Base-by-base conservation (phyloP, 2,113 vertebrate species). In the Lipophrys pholis region DNA sequence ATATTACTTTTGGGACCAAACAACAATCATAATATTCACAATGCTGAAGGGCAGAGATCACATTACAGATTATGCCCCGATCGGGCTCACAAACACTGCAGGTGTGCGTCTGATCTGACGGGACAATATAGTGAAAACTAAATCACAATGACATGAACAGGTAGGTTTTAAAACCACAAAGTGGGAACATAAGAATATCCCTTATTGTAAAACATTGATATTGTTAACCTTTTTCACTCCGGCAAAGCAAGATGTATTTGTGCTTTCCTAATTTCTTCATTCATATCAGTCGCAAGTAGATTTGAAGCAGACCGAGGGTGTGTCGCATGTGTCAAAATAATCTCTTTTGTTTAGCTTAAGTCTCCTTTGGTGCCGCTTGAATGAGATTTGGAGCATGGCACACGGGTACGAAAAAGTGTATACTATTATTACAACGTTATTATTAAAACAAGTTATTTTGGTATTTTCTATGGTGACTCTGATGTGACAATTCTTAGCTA, bases 1-100 rank as follows among this genome's bases (percentile, higher is more conserved):
- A 84, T 81, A 83, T 80, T 79, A 91, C 78, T 81, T 79, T 68
- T 30, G 69, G 56, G 82, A 87, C 84, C 57, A 84, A 78, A 87
- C 86, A 55, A 89, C 87, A 88, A 66, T 83, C 67, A 89, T 74
- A 82, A 82, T 76, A 81, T 71, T 86, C 78, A 85, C 86, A 82
- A 81, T 80, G 76, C 81, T 46, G 38, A 83, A 76, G 75, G 62
- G 79, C 62, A 82, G 76, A 68, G 43, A 58, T 85, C 78, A 87
- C 78, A 87, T 36, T 58, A 56, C 66, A 76, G 56, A 81, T 79
- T 54, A 9, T 42, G 56, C 62, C 82, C 78, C 71, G 59, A 62
- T 65, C 81, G 71, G 81, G 53, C 65, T 87, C 69, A 90, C 73
- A 72, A 84, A 88, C 69, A 78, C 67, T 77, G 58, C 52, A 78